Evolutionary conservation across 2,888 invertebrate species (phyloP), one percentile per base, ranked within the genome.

Genomic region (Ormyrus pomaceus): DNA sequence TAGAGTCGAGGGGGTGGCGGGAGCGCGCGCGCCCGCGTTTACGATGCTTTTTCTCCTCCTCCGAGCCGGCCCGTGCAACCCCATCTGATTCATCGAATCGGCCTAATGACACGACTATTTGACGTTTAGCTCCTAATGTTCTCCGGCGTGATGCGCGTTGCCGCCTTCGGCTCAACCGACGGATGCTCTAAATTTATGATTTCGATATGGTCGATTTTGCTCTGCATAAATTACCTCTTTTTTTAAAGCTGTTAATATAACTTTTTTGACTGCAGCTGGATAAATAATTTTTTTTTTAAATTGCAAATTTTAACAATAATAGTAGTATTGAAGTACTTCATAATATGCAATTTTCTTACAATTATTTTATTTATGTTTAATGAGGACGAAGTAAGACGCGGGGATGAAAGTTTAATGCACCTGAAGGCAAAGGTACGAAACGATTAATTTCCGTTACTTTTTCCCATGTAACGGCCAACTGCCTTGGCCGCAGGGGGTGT

Each of bases 361-460:
- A 34, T 34, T 34, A 34, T 4, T 34, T 34, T 34, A 34, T 34
- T 34, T 34, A 34, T 34, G 3, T 34, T 34, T 34, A 34, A 34
- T 34, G 4, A 4, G 34, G 4, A 34, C 4, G 34, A 34, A 34
- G 4, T 48, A 71, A 71, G 70, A 80, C 59, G 66, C n/a, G 4
- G 9, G 55, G 68, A 4, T 55, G 13, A 71, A 80, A 53, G 59
- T 61, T 48, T 61, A 70, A 50, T 9, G 64, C 59, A 73, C 48
- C 64, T 69, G 53, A 74, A 76, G 82, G 69, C 62, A 48, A 50
- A 70, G 50, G 77, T 13, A 71, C 68, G 58, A 48, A 70, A 62
- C 76, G 85, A 86, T 85, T 86, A 88, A 89, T 89, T 89, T 89
- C 90, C 88, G 90, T 90, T 90, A 90, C 87, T 89, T 90, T 90